A percentile compares a stretch with the other conserved stretches of the same genome.
phyloP scores from a whole-genome alignment of 1,140 invertebrate species.

The Conopomorpha cramerella region DNA sequence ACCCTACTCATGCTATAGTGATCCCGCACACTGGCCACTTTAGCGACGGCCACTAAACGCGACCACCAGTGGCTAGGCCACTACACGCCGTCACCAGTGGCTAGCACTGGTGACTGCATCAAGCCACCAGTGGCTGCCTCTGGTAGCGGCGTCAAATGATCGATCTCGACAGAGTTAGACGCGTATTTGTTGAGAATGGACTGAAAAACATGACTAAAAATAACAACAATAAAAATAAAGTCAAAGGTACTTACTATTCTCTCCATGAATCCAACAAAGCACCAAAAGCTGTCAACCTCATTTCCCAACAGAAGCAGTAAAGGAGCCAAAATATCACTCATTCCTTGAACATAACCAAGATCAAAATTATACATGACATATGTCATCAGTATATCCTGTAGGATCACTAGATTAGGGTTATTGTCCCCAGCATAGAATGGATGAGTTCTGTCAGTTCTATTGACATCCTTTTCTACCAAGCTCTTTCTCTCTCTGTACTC shows the following conservation, averaged over 20 bases:
- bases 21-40: no score
- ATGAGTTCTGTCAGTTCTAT: slow-evolving; percentile 91
- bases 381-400: slow-evolving; percentile 96
- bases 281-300: slow-evolving; percentile 98
- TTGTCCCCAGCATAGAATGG: slow-evolving; percentile 90
- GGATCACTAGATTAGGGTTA: slow-evolving; percentile 82
- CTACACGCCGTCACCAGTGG: no score
- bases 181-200: no score
- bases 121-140: no score
- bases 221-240: no score
- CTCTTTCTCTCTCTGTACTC: slow-evolving; percentile 90
- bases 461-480: slow-evolving; percentile 97
- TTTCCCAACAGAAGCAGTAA: slow-evolving; percentile 89
- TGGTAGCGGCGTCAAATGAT: no score
- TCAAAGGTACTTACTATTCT: slow-evolving; percentile 73
- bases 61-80: no score
- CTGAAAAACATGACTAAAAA: slow-evolving; percentile 1
- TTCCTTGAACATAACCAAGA: slow-evolving; percentile 93
- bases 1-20: no score
- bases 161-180: no score
- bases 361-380: slow-evolving; percentile 99
- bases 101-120: no score
- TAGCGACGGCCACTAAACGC: no score
- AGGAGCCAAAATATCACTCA: slow-evolving; percentile 96
- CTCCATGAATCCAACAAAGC: slow-evolving; percentile 98